phyloP scores from a whole-genome alignment of 2,113 vertebrate genomes.

The Hyperopisus bebe region DNA sequence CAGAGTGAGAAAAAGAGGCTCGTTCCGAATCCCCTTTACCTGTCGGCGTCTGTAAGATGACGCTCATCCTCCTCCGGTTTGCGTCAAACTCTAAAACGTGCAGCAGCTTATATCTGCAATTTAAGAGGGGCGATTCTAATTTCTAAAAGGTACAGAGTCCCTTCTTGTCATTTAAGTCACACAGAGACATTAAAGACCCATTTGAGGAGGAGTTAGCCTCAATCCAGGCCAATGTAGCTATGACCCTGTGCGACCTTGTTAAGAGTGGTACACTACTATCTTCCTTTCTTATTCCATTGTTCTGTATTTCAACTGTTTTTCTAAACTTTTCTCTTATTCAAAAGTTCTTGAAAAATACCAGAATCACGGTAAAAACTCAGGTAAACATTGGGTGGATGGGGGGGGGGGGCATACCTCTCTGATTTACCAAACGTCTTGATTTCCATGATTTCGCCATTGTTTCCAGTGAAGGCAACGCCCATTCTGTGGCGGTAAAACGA shows the following conservation, averaged over 20 bases:
- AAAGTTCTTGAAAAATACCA: not conserved
- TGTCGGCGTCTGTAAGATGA: slow-evolving; percentile 82
- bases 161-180: not conserved
- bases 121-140: not conserved
- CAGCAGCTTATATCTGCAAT: slow-evolving; percentile 80
- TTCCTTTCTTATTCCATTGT: not conserved
- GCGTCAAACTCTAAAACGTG: slow-evolving; percentile 92
- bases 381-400: not conserved
- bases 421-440: slow-evolving; percentile 82
- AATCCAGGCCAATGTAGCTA: not conserved
- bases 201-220: not conserved
- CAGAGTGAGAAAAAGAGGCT: not conserved
- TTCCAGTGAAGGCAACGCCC: slow-evolving; percentile 79
- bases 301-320: not conserved
- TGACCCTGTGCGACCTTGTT: not conserved
- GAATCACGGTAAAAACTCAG: not conserved
- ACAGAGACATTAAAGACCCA: not conserved
- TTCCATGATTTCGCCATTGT: slow-evolving; percentile 76
- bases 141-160: not conserved
- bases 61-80: slow-evolving; percentile 89
- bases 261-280: not conserved
- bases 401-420: slow-evolving; percentile 68
- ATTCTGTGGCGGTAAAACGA: slow-evolving; percentile 56
- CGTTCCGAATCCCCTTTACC: slow-evolving; percentile 53
- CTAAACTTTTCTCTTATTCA: not conserved